A percentile compares a stretch with the other conserved stretches of the same genome.
phyloP scores from a whole-genome alignment of 2,113 vertebrate genomes.

The Rhizomys pruinosus region DNA sequence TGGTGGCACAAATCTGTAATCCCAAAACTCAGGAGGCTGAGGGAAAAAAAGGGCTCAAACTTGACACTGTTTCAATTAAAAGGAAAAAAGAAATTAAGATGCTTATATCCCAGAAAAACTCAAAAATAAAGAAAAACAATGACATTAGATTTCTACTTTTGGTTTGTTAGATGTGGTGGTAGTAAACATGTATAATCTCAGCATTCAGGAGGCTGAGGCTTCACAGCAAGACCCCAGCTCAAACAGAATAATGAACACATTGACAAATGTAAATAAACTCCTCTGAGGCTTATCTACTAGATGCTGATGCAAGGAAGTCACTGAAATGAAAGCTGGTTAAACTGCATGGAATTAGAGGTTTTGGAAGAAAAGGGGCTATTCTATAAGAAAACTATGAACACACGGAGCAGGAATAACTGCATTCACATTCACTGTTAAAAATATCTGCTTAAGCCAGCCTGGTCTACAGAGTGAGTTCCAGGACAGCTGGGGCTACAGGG shows the following conservation, averaged over 20 bases:
- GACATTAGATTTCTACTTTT: background rate
- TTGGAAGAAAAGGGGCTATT: background rate
- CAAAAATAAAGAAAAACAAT: background rate
- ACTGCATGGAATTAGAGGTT: background rate
- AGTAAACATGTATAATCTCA: background rate
- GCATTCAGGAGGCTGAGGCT: background rate
- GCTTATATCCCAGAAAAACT: background rate
- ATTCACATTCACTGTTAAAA: conserved; percentile 6
- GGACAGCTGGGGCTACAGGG: too few relatives aligned
- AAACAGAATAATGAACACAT: background rate
- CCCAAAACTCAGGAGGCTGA: background rate
- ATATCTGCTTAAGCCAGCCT: too few relatives aligned
- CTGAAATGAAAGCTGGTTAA: conserved; percentile 9
- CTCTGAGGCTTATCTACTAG: background rate
- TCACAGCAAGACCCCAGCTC: background rate
- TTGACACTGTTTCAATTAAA: background rate
- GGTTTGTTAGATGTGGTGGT: background rate
- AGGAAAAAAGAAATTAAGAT: background rate
- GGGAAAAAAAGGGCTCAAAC: background rate
- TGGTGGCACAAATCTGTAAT: background rate
- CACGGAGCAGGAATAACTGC: background rate
- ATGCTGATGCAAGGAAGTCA: background rate
- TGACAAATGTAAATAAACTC: background rate
- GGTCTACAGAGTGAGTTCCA: too few relatives aligned
- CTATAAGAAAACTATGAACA: conserved; percentile 21